Percentiles rank a stretch among this genome's conserved stretches.
phyloP scores from a whole-genome alignment of 2,888 invertebrate genomes.

The Meganola albula region DNA sequence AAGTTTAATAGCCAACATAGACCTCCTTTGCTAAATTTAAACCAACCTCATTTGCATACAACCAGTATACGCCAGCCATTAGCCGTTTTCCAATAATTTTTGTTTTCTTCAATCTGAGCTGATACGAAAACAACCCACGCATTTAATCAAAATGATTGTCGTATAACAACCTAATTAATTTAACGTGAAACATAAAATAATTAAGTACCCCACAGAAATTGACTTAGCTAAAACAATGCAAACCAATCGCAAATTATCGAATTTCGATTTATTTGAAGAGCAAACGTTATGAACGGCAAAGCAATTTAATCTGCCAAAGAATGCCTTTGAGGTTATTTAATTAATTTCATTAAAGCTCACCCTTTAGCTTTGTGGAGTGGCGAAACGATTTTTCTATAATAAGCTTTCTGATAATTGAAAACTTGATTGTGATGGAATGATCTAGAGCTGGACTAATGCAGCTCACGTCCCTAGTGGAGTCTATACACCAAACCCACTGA shows the following conservation, averaged over 20 bases:
- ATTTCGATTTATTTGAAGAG: slow-evolving; percentile 30
- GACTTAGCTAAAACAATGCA: slow-evolving; percentile 14
- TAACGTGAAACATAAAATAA: too few species aligned
- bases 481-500: too few species aligned
- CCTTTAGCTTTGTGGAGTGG: slow-evolving; percentile 12
- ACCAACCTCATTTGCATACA: too few species aligned
- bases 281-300: slow-evolving; percentile 19
- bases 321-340: slow-evolving; percentile 32
- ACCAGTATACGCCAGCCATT: too few species aligned
- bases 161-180: too few species aligned
- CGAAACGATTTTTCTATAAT: slow-evolving; percentile 36
- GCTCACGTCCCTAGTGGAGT: too few species aligned
- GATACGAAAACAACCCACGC: too few species aligned
- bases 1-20: too few species aligned
- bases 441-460: slow-evolving; percentile 26
- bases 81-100: too few species aligned
- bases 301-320: slow-evolving; percentile 29
- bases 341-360: slow-evolving; percentile 33
- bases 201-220: slow-evolving; percentile 5
- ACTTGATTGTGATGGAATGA: slow-evolving; percentile 23
- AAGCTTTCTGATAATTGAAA: slow-evolving; percentile 40
- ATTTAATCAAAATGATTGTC: too few species aligned
- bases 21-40: too few species aligned
- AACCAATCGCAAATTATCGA: slow-evolving; percentile 31
- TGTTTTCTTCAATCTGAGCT: too few species aligned